Percentiles rank a stretch among this genome's conserved stretches.
Evolutionary conservation across 30 jellyfish, hydroid and myxozoan species (phyloP).

Genomic region (Hydractinia symbiolongicarpus): DNA sequence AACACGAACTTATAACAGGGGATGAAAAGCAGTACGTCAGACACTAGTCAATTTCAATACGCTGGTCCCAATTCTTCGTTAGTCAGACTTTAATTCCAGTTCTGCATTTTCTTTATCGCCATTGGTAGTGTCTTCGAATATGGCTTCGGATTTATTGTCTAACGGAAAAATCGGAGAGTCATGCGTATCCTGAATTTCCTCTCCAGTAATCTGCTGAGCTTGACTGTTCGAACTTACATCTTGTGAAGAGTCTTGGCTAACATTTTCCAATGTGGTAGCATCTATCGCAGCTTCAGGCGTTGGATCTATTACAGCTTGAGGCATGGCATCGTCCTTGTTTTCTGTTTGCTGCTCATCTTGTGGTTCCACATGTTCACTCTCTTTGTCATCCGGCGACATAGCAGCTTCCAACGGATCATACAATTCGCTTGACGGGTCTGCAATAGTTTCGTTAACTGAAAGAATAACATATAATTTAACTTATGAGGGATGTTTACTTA

Average conservation of each 20-base stretch:
- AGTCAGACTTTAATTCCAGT: not conserved
- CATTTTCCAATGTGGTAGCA: not conserved
- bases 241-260: not conserved
- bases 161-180: slow-evolving; percentile 22
- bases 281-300: not conserved
- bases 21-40: no score
- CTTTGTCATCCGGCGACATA: slow-evolving; percentile 4
- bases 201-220: not conserved
- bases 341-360: no score
- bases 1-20: no score
- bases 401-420: slow-evolving; percentile 1
- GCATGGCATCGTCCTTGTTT: no score
- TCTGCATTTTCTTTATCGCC: not conserved
- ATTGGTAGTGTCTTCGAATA: not conserved
- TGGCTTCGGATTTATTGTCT: slow-evolving; percentile 15
- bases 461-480: no score
- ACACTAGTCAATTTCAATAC: no score
- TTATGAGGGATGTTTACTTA: no score
- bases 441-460: no score
- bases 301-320: not conserved
- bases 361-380: no score
- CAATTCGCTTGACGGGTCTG: not conserved
- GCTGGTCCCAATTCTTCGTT: not conserved
- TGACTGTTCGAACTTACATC: not conserved
- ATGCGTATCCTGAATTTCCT: not conserved